Evolutionary conservation across 2,113 vertebrate species (phyloP).

Genomic region (Charadrius vociferus): DNA sequence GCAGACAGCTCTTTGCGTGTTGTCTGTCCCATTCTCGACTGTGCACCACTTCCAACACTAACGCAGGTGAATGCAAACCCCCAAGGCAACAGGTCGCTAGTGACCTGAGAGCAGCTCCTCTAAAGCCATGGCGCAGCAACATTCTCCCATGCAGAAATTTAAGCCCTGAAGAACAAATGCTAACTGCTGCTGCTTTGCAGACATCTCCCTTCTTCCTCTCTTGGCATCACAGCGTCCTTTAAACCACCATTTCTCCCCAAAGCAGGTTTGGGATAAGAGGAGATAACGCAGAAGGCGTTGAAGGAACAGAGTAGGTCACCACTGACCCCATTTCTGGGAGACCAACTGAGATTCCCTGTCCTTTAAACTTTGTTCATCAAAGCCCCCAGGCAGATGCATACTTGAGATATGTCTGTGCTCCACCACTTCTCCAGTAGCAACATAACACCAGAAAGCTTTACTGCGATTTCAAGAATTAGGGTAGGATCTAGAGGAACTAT

Average conservation of each 20-base stretch:
- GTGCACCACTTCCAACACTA: not conserved
- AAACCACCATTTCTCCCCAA: not conserved
- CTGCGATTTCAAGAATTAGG: conserved; percentile 4
- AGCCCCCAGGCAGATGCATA: not conserved
- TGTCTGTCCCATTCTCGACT: not conserved
- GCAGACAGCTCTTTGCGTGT: rapidly evolving
- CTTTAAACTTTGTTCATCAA: not conserved
- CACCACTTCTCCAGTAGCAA: not conserved
- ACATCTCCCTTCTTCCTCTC: not conserved
- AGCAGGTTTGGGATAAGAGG: not conserved
- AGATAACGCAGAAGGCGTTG: rapidly evolving
- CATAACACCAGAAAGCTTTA: not conserved
- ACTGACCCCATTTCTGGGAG: not conserved
- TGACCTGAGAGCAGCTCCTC: not conserved
- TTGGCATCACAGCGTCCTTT: not conserved
- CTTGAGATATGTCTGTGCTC: not conserved
- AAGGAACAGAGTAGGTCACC: not conserved
- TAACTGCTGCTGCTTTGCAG: not conserved
- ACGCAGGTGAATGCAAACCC: not conserved
- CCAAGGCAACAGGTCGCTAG: not conserved
- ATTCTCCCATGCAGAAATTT: not conserved
- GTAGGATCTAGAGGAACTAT: not conserved
- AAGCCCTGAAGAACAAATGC: not conserved
- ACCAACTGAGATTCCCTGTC: not conserved
- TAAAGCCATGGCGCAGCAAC: not conserved